Evolutionary conservation across 2,888 invertebrate genomes (phyloP).

Genomic region (Brachyptera risi): DNA sequence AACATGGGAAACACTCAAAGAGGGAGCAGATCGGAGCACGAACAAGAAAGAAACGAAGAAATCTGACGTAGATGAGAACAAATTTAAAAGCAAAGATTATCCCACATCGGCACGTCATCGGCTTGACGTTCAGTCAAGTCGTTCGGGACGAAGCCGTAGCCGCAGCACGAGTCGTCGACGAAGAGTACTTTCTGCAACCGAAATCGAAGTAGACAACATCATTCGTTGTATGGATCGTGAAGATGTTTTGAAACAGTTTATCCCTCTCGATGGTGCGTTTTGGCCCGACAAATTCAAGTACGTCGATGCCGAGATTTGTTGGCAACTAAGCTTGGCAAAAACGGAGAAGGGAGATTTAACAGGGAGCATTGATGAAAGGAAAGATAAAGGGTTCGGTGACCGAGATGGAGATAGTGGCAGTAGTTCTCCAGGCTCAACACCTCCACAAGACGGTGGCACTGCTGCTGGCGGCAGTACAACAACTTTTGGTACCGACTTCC

Average conservation of each 20-base stretch:
- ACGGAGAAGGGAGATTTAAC: neutral
- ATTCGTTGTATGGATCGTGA: conserved; percentile 25
- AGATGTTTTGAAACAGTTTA: conserved; percentile 15
- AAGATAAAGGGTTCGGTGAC: conserved; percentile 46
- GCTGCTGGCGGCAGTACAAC: conserved; percentile 6
- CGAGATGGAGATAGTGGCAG: conserved; percentile 26
- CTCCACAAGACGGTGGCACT: conserved; percentile 23
- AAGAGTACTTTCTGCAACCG: conserved; percentile 23
- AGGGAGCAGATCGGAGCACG: too few species aligned
- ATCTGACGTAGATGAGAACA: neutral
- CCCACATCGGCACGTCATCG: neutral
- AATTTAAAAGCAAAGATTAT: neutral
- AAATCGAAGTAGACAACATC: conserved; percentile 24
- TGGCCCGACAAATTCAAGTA: conserved; percentile 34
- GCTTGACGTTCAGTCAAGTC: neutral
- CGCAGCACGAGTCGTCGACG: neutral
- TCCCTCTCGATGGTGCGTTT: conserved; percentile 22
- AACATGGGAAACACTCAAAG: too few species aligned
- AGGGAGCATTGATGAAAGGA: conserved; percentile 45
- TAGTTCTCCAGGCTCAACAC: conserved; percentile 28
- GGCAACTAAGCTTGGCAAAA: conserved; percentile 53
- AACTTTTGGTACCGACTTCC: conserved; percentile 47
- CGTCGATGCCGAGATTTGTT: conserved; percentile 51
- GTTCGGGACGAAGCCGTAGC: neutral
- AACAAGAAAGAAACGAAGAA: too few species aligned